Evolutionary conservation across 2,888 invertebrate species (phyloP), one percentile per base, ranked within the genome.

Genomic region (Phyllotreta striolata): DNA sequence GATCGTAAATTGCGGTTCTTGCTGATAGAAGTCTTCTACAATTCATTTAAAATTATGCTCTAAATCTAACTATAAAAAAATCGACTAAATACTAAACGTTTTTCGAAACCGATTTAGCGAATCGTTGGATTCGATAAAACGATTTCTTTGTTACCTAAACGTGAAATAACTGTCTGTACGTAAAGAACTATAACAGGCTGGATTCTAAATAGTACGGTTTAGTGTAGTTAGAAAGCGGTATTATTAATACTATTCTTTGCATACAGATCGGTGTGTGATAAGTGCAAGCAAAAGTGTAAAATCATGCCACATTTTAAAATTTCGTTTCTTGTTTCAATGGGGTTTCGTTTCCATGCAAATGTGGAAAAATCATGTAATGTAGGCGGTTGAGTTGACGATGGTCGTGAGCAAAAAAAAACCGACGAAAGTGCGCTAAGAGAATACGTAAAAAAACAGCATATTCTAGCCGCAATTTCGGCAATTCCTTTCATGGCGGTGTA

Each of bases 11-110:
- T 85, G 83, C 66, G 85, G 85, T 77, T 84, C 85, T 79, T 84
- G 84, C 79, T 85, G 86, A 78, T 86, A 85, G 80, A 86, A 85
- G 79, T 86, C 86, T 81, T 86, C 86, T 86, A 82, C 75, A 83
- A 80, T 65, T 73, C 51, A 62, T 61, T 52, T 13, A 61, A 39
- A 37, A n/a, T 38, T 44, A 52, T 40, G 34, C 51, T 52, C 55
- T 59, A 59, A 51, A 55, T 60, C 55, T 68, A 67, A 59, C 51
- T 60, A 38, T 38, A 13, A 38, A 52, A 49, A 9, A 52, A 34
- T 14, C 4, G n/a, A 37, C 52, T 37, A 38, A 8, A 10, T 9
- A 39, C 52, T 52, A 52, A 52, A 7, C 13, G 8, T 51, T 38
- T 12, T 51, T 9, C 8, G 3, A 14, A 47, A 47, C 14, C 34